phyloP scores from a whole-genome alignment of 2,113 vertebrate genomes.

The Oncorhynchus gorbuscha region DNA sequence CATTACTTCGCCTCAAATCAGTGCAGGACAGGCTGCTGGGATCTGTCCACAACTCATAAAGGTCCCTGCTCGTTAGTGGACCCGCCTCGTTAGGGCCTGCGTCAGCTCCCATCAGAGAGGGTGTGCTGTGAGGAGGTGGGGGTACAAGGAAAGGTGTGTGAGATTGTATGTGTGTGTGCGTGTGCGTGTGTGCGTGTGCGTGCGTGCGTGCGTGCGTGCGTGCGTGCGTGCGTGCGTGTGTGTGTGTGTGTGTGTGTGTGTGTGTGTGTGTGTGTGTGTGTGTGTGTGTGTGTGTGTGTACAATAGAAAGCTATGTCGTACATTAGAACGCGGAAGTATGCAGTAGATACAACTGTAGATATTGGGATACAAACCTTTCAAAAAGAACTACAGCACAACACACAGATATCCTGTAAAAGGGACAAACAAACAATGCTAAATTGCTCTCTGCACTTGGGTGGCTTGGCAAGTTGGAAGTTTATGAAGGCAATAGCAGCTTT shows the following conservation, averaged over 20 bases:
- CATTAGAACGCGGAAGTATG: background rate
- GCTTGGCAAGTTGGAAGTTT: constrained; percentile 67
- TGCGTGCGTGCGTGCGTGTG: background rate
- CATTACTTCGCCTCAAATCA: constrained; percentile 78
- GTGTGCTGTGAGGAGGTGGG: background rate
- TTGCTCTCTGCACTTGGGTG: constrained; percentile 71
- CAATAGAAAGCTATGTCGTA: constrained; percentile 43
- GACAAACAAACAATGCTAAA: constrained; percentile 66
- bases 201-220: background rate
- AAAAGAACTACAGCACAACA: constrained; percentile 56
- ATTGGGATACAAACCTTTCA: constrained; percentile 53
- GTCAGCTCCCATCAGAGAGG: constrained; percentile 9
- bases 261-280: background rate
- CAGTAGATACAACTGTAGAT: constrained; percentile 61
- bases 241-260: constrained; percentile 8
- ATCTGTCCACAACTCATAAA: constrained; percentile 77
- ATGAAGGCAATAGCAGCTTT: constrained; percentile 68
- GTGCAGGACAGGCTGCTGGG: constrained; percentile 70
- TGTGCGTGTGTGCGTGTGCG: background rate
- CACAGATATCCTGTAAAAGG: constrained; percentile 63
- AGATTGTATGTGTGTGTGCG: background rate
- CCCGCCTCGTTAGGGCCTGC: constrained; percentile 26
- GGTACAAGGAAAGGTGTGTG: constrained; percentile 7
- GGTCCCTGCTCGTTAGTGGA: constrained; percentile 66
- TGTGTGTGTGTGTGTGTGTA: background rate